Evolutionary conservation across 37 sponge, comb jelly and placozoan species (phyloP).

Genomic region (Ephydatia muelleri): DNA sequence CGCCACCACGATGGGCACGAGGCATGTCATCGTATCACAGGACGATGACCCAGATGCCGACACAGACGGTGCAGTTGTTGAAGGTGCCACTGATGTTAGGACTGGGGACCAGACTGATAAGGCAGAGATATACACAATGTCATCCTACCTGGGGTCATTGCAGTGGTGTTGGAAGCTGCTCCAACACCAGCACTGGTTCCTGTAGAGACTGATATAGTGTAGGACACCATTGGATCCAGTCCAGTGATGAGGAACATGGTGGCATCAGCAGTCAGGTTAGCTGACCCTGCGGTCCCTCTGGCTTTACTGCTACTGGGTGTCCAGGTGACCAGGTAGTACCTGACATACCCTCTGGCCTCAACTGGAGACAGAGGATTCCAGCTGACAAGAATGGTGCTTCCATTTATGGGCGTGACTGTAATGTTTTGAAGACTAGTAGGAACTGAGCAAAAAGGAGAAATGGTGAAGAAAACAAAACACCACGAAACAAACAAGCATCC

Average conservation of each 20-base stretch:
- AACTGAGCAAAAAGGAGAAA: not conserved
- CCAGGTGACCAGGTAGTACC: slow-evolving; percentile 12
- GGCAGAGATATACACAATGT: not conserved
- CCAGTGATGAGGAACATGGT: not conserved
- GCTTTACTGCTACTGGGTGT: not conserved
- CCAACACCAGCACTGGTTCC: not conserved
- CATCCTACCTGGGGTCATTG: not conserved
- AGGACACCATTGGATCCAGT: slow-evolving; percentile 5
- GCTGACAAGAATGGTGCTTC: not conserved
- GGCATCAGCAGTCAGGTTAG: not conserved
- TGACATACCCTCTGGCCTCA: slow-evolving; percentile 32
- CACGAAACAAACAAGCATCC: too few species aligned
- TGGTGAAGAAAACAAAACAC: too few species aligned
- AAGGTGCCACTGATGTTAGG: not conserved
- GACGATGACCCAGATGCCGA: not conserved
- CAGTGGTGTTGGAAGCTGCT: not conserved
- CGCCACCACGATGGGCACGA: not conserved
- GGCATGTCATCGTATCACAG: not conserved
- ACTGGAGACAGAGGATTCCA: slow-evolving; percentile 24
- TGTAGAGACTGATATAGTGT: not conserved
- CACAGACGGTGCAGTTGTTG: not conserved
- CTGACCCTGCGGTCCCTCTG: not conserved
- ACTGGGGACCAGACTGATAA: not conserved
- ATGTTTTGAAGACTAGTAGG: not conserved
- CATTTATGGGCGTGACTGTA: not conserved